These are phyloP conservation scores for Leptodactylus fallax DNA, from an alignment of 2,797 vertebrate genomes.

Conservation along the genomic window DNA sequence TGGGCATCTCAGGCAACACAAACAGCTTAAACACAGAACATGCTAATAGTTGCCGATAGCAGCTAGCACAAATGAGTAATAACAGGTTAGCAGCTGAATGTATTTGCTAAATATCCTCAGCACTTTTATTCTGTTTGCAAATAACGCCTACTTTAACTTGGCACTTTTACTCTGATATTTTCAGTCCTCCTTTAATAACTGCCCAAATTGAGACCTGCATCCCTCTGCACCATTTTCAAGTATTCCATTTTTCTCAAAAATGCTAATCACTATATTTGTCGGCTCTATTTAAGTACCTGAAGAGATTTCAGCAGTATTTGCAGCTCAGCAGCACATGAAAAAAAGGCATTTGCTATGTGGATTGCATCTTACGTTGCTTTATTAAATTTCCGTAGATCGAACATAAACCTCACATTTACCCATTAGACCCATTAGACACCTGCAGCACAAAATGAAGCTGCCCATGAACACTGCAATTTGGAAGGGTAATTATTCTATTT, in stretches of 20 bases:
- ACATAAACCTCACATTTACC: background rate
- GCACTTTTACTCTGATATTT: background rate
- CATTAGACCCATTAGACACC: constrained; percentile 23
- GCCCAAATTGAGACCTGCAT: background rate
- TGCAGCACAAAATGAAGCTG: background rate
- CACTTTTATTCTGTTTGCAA: constrained; percentile 1
- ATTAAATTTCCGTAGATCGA: background rate
- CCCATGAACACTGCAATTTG: background rate
- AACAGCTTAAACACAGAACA: background rate
- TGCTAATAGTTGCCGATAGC: background rate
- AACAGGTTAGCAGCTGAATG: background rate
- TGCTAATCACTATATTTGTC: constrained; percentile 1
- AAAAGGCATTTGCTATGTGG: background rate
- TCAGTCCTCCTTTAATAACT: background rate
- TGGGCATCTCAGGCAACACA: background rate
- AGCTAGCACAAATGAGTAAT: background rate
- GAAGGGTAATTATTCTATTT: background rate
- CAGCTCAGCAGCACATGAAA: background rate
- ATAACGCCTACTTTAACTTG: constrained; percentile 4
- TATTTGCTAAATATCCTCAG: background rate
- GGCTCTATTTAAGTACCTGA: constrained; percentile 6
- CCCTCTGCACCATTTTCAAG: background rate
- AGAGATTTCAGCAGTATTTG: background rate
- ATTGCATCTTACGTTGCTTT: background rate
- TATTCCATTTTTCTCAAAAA: background rate